Percentiles rank a stretch among this genome's conserved stretches.
Conservation (phyloP, 2,113 vertebrate species). For the Petroica traversi region DNA sequence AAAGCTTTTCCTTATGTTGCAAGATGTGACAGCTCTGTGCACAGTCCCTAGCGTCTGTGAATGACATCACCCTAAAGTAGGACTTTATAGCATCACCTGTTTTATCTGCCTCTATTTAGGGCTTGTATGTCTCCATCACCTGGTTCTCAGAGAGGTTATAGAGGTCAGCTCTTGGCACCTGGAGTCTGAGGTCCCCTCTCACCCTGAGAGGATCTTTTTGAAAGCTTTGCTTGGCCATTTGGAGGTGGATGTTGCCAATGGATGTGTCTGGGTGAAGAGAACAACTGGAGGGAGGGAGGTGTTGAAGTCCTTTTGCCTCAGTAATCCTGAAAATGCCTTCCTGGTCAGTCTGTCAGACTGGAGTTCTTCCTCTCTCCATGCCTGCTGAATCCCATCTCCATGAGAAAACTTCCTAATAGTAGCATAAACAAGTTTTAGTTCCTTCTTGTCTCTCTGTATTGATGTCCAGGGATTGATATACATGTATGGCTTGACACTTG, state of each 20-base stretch:
- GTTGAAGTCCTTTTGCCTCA: background rate
- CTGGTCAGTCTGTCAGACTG: background rate
- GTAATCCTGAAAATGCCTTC: background rate
- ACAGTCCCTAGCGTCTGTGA: background rate
- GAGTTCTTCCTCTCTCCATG: background rate
- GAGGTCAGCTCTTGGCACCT: background rate
- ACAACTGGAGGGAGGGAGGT: accelerated
- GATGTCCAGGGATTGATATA: background rate
- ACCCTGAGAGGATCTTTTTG: background rate
- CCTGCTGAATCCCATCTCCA: background rate
- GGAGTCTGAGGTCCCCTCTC: background rate
- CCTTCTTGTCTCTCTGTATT: background rate
- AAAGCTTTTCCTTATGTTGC: background rate
- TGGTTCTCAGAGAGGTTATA: background rate
- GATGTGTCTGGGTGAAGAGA: background rate
- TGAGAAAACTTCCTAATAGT: background rate
- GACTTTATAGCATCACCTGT: background rate
- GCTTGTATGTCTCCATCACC: background rate
- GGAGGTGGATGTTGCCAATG: background rate
- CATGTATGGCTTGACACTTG: background rate
- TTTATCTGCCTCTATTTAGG: background rate
- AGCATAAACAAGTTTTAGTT: background rate
- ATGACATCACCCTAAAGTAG: background rate
- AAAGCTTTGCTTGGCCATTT: background rate
- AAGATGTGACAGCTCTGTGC: background rate